Percentiles rank a stretch among this genome's conserved stretches.
Evolutionary conservation across 2,113 vertebrate species (phyloP).

Genomic region (Nanorana parkeri): DNA sequence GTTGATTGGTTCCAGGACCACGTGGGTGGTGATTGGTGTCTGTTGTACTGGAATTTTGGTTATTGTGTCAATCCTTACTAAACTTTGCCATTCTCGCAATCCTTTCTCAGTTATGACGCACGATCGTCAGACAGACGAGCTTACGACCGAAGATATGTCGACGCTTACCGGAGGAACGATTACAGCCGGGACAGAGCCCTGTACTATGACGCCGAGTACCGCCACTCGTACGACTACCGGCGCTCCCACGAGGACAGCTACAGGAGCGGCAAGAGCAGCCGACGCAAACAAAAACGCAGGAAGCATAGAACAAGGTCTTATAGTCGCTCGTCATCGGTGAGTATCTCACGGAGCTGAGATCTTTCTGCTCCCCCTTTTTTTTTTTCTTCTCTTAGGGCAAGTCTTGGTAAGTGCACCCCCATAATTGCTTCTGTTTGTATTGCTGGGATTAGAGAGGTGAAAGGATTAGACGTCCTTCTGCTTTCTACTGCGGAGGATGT

Average conservation of each 20-base stretch:
- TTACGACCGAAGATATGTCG: constrained; percentile 86
- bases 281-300: constrained; percentile 95
- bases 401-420: constrained; percentile 65
- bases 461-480: constrained; percentile 69
- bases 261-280: constrained; percentile 90
- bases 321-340: constrained; percentile 98
- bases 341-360: constrained; percentile 69
- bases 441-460: constrained; percentile 30
- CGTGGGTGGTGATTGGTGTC: no score
- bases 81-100: no score
- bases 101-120: constrained; percentile 79
- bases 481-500: no score
- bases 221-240: constrained; percentile 85
- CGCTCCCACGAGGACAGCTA: constrained; percentile 84
- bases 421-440: neutral
- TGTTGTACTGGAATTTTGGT: no score
- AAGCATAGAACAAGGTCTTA: constrained; percentile 95
- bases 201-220: constrained; percentile 84
- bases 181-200: constrained; percentile 83
- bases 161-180: constrained; percentile 85
- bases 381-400: constrained; percentile 50
- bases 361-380: neutral
- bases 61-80: no score
- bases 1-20: no score
- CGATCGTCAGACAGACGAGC: constrained; percentile 84